Base-by-base conservation (phyloP, 1,140 invertebrate species). In the Xylocopa sonorina region DNA sequence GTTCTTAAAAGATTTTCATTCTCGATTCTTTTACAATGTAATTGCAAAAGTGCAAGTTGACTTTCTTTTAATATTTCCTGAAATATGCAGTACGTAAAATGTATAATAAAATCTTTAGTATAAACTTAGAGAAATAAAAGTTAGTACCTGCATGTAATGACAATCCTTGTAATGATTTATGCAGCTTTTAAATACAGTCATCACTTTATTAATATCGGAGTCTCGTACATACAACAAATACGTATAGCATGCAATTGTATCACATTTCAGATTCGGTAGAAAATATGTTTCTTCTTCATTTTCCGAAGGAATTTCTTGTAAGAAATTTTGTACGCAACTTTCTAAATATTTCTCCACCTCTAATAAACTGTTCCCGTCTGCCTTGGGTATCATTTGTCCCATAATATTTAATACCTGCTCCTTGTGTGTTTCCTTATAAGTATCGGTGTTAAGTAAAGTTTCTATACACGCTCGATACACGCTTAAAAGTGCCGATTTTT, bases 181-280 rank as follows among this genome's bases (percentile, higher is more conserved):
- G 69, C 89, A 92, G 5, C 38, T 85, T 58, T 86, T 78, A 77
- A 90, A 89, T 34, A 90, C 69, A 4, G 78, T 41, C 6, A 88
- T 51, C 80, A 90, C 84, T 75, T 80, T 77, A 24, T 76, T 34
- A 38, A 87, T 67, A 73, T 87, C 60, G 5, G 43, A 75, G 48
- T 92, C 81, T 53, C 89, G 89, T 7, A 94, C 82, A 53, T 90
- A 93, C 3, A 94, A 68, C 69, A 94, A 91, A 86, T 94, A 94
- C n/a, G 90, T 90, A 60, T 94, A 92, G 72, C 94, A 95, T 63
- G 93, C 90, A 24, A 95, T 87, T 84, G 92, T 93, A 80, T 95
- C 94, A 29, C 94, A 93, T 4, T 92, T 76, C 50, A 94, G 91
- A 84, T 93, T 91, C 9, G 94, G 92, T 75, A 94, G 78, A 60